Conservation (phyloP, 2,888 invertebrate species). For the Cyrtodaria siliqua region DNA sequence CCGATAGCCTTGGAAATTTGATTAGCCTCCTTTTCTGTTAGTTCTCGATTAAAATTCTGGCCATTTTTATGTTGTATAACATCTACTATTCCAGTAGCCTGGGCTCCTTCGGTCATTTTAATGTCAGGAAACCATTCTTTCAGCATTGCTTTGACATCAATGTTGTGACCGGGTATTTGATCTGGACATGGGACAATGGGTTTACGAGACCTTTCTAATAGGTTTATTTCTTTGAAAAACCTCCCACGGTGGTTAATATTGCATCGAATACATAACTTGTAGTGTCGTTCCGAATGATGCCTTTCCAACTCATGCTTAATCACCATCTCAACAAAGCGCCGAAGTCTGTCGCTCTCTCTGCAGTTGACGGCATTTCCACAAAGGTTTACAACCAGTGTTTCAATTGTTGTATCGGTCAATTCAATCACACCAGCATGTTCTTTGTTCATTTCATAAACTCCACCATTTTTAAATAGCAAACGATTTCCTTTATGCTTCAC, state of each 20-base stretch:
- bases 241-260: too few species aligned
- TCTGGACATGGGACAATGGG: constrained; percentile 7
- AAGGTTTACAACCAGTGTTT: constrained; percentile 1
- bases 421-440: constrained; percentile 24
- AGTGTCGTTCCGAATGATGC: constrained; percentile 2
- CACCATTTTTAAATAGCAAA: constrained; percentile 9
- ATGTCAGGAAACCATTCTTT: constrained; percentile 15
- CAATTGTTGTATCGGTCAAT: constrained; percentile 13
- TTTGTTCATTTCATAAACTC: constrained; percentile 17
- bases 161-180: not conserved
- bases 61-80: not conserved
- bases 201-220: too few species aligned
- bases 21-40: constrained; percentile 7
- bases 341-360: not conserved
- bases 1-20: constrained; percentile 20
- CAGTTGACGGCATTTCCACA: not conserved
- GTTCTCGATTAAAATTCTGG: too few species aligned
- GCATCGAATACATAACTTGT: not conserved
- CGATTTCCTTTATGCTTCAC: not conserved
- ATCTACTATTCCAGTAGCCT: too few species aligned
- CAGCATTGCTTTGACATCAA: constrained; percentile 1
- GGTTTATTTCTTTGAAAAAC: too few species aligned
- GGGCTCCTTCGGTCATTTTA: too few species aligned
- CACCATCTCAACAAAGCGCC: constrained; percentile 11
- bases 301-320: constrained; percentile 11